A percentile compares a stretch with the other conserved stretches of the same genome.
phyloP scores from a whole-genome alignment of 1,140 invertebrate genomes.

The Trissolcus basalis region DNA sequence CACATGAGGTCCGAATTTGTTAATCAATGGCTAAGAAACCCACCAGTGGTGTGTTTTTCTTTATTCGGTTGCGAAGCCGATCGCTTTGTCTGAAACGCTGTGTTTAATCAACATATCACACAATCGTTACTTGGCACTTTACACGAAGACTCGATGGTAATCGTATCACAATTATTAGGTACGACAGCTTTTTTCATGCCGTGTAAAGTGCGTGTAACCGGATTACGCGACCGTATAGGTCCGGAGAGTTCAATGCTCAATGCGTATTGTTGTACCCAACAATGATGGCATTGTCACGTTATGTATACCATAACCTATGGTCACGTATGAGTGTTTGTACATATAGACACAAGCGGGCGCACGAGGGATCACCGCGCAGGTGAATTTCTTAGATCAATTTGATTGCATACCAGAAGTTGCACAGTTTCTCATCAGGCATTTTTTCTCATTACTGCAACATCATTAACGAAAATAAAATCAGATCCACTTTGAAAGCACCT shows the following conservation, averaged over 20 bases:
- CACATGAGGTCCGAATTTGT: too few relatives aligned
- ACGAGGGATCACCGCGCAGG: constrained; percentile 33
- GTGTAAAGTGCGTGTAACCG: constrained; percentile 65
- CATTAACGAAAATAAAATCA: too few relatives aligned
- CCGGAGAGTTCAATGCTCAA: constrained; percentile 61
- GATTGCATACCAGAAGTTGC: not conserved
- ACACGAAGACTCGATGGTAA: constrained; percentile 44
- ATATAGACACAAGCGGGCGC: constrained; percentile 24
- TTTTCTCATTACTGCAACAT: not conserved
- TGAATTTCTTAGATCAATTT: constrained; percentile 40
- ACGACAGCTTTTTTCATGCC: constrained; percentile 60
- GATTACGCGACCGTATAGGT: constrained; percentile 59
- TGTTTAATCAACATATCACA: constrained; percentile 45
- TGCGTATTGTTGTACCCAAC: constrained; percentile 59
- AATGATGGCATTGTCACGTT: constrained; percentile 61
- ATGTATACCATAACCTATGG: constrained; percentile 48
- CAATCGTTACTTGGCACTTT: constrained; percentile 34
- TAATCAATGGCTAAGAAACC: too few relatives aligned
- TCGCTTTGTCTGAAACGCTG: constrained; percentile 13
- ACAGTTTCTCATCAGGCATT: not conserved
- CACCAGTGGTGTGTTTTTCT: constrained; percentile 5
- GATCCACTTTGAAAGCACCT: too few relatives aligned
- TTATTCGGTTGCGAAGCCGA: constrained; percentile 14
- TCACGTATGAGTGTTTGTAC: constrained; percentile 57
- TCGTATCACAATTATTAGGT: constrained; percentile 63